phyloP scores from a whole-genome alignment of 2,797 vertebrate genomes.

The Oceanodroma leucorhoa region DNA sequence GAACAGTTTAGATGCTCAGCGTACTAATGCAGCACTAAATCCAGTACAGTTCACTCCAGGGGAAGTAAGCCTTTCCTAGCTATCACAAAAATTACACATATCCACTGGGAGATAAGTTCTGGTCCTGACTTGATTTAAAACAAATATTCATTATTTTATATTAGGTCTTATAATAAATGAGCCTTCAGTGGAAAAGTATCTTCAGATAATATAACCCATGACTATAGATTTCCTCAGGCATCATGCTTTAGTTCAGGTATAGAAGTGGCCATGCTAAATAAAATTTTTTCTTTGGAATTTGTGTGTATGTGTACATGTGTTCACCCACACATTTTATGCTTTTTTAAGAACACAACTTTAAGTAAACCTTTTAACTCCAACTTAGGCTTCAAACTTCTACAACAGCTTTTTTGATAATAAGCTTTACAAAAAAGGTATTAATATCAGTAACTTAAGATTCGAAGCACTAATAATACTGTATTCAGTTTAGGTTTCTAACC shows the following conservation, averaged over 20 bases:
- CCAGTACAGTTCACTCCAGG: not conserved
- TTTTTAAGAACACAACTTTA: not conserved
- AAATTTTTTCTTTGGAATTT: not conserved
- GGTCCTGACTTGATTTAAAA: conserved; percentile 26
- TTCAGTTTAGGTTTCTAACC: not conserved
- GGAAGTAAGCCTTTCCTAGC: conserved; percentile 7
- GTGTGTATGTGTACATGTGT: not conserved
- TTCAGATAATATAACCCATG: not conserved
- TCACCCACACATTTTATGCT: not conserved
- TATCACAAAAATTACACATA: conserved; percentile 25
- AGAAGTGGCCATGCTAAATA: not conserved
- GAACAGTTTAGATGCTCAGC: not conserved
- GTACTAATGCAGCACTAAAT: conserved; percentile 25
- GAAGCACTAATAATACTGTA: not conserved
- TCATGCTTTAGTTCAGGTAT: not conserved
- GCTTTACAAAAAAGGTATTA: not conserved
- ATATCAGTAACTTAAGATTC: not conserved
- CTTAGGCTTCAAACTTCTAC: not conserved
- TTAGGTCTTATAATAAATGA: conserved; percentile 20
- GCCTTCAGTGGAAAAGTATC: not conserved
- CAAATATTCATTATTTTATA: conserved; percentile 42
- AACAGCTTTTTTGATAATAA: not conserved
- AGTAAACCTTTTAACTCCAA: not conserved
- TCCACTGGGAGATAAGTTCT: not conserved
- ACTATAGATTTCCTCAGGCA: not conserved